A percentile compares a stretch with the other conserved stretches of the same genome.
phyloP scores from a whole-genome alignment of 2,797 vertebrate genomes.

The Epinephelus awoara region DNA sequence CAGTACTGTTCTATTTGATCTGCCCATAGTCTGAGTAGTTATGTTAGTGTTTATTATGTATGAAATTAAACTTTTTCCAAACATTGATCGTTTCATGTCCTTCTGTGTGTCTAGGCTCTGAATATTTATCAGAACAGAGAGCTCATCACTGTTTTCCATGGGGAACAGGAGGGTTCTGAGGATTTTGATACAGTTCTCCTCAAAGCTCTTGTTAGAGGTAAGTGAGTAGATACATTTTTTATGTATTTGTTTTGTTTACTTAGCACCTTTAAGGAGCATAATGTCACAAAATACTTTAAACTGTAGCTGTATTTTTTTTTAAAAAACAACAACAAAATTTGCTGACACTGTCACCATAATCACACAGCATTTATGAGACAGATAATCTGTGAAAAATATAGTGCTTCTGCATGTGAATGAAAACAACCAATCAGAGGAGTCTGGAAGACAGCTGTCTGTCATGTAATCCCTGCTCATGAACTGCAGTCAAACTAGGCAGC shows the following conservation, averaged over 20 bases:
- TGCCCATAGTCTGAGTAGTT: neutral
- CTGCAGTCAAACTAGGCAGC: too few species aligned
- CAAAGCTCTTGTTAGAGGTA: conserved; percentile 90
- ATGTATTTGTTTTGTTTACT: neutral
- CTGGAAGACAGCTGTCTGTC: too few species aligned
- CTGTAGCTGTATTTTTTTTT: too few species aligned
- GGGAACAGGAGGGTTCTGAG: conserved; percentile 85
- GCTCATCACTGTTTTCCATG: conserved; percentile 86
- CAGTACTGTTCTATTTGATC: neutral
- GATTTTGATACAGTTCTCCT: conserved; percentile 91
- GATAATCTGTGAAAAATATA: too few species aligned
- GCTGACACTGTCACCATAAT: too few species aligned
- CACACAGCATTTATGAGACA: too few species aligned
- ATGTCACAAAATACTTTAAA: neutral
- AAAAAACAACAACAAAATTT: too few species aligned
- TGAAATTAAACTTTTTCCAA: neutral
- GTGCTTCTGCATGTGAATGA: too few species aligned
- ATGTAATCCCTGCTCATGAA: too few species aligned
- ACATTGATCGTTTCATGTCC: neutral
- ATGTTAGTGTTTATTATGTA: neutral
- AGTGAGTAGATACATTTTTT: neutral
- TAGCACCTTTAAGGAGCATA: conserved; percentile 55
- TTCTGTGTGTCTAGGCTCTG: conserved; percentile 77
- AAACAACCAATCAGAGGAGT: too few species aligned
- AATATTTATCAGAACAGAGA: conserved; percentile 87